Conservation (phyloP, 2,888 invertebrate species). For the Seira sanloemensis region DNA sequence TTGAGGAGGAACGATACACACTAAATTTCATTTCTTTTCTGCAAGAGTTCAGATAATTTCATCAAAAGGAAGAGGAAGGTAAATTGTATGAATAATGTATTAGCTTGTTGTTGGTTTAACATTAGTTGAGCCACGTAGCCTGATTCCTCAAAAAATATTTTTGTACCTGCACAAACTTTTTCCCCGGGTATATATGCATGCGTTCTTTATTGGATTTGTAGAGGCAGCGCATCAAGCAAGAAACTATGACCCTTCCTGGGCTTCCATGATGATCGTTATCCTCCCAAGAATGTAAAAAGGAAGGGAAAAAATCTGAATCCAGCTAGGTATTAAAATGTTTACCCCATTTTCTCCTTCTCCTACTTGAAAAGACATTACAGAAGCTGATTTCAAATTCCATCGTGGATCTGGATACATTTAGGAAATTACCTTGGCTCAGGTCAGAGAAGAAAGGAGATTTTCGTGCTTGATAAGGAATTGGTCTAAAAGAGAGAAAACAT, state of each 20-base stretch:
- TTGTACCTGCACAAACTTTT: neutral
- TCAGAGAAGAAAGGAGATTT: too few species aligned
- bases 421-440: neutral
- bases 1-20: neutral
- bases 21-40: neutral
- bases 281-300: neutral
- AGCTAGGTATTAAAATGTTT: neutral
- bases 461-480: too few species aligned
- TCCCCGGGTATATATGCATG: neutral
- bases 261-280: too few species aligned
- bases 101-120: neutral
- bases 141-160: neutral
- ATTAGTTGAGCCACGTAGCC: neutral
- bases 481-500: too few species aligned
- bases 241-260: too few species aligned
- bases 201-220: neutral
- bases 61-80: neutral
- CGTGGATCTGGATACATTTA: neutral
- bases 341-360: neutral
- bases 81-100: neutral
- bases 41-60: neutral
- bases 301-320: neutral
- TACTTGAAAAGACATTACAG: neutral
- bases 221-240: neutral
- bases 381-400: neutral